Conservation (phyloP, 2,888 invertebrate genomes). For the Carpatolechia fugitivella region DNA sequence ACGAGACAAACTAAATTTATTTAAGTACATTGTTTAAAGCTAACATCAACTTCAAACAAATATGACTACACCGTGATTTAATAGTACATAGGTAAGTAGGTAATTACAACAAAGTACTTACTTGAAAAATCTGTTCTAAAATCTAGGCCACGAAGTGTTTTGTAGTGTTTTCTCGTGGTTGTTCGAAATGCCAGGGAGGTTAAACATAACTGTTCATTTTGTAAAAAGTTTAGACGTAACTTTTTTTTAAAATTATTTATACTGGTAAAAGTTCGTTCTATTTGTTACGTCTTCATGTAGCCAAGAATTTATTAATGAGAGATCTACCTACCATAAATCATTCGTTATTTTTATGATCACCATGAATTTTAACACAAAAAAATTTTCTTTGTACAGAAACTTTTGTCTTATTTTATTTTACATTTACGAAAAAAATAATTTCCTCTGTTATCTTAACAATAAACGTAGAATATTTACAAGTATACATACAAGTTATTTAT, state of each 20-base stretch:
- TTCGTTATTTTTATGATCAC: too few species aligned
- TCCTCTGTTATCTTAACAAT: conserved; percentile 69
- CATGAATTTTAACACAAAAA: too few species aligned
- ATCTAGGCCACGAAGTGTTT: conserved; percentile 2
- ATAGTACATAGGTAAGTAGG: conserved; percentile 14
- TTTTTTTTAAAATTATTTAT: too few species aligned
- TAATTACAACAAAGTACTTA: conserved; percentile 11
- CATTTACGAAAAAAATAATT: conserved; percentile 73
- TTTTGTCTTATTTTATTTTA: conserved; percentile 32
- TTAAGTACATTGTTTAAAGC: conserved; percentile 57
- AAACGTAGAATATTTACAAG: conserved; percentile 71
- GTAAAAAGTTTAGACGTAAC: not conserved
- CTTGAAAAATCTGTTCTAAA: conserved; percentile 14
- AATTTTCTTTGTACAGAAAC: not conserved
- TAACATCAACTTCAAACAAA: conserved; percentile 60
- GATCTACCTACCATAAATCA: too few species aligned
- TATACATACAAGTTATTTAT: conserved; percentile 65
- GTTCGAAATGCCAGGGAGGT: not conserved
- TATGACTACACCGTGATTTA: conserved; percentile 40
- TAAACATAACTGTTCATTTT: not conserved
- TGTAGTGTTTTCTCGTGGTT: not conserved
- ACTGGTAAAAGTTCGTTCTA: too few species aligned
- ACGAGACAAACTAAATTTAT: conserved; percentile 49
- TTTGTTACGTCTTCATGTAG: not conserved
- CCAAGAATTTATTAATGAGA: not conserved